Conservation (phyloP, 2,888 invertebrate genomes). For the Microctonus aethiopoides region DNA sequence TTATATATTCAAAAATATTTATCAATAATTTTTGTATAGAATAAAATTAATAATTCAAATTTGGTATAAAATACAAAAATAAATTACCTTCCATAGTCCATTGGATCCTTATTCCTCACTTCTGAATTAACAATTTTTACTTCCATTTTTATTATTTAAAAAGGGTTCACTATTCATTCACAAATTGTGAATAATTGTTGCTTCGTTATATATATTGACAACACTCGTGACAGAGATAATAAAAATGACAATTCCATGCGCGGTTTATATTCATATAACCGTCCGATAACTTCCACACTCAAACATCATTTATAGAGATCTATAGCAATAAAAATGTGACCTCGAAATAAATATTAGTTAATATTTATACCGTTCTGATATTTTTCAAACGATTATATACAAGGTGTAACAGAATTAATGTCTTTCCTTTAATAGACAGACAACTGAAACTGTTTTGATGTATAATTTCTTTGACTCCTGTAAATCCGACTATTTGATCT, state of each 20-base stretch:
- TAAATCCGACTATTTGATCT: too few species aligned
- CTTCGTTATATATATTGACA: too few species aligned
- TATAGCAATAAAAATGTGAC: conserved; percentile 7
- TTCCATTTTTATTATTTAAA: conserved; percentile 11
- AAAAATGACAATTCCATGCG: not conserved
- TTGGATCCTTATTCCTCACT: not conserved
- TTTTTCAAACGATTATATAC: too few species aligned
- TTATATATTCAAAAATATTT: too few species aligned
- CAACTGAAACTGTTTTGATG: too few species aligned
- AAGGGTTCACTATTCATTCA: not conserved
- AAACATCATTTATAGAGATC: not conserved
- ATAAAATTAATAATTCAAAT: not conserved
- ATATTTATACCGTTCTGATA: too few species aligned
- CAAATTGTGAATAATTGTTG: not conserved
- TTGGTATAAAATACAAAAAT: too few species aligned
- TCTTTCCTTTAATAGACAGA: too few species aligned
- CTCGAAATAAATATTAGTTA: not conserved
- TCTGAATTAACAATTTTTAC: not conserved
- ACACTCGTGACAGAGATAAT: not conserved
- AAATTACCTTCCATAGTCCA: conserved; percentile 16
- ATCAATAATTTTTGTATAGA: not conserved
- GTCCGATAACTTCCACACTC: not conserved
- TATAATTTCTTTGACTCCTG: too few species aligned
- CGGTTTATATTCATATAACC: not conserved
- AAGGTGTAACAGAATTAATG: too few species aligned